A percentile compares a stretch with the other conserved stretches of the same genome.
Evolutionary conservation across 2,797 vertebrate species (phyloP).

Genomic region (Coregonus suidteri): DNA sequence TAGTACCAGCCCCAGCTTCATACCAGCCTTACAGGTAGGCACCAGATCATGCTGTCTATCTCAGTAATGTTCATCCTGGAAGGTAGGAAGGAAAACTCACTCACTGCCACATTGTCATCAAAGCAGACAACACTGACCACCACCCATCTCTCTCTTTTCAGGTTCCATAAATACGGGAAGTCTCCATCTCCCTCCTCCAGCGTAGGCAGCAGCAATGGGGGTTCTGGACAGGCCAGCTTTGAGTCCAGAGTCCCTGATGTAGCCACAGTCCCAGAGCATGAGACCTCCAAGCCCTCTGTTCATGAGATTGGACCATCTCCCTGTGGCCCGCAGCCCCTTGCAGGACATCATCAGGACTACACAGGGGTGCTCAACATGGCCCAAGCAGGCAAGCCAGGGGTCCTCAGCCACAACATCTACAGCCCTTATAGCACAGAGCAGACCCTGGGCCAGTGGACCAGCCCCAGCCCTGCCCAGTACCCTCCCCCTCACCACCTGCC

Average conservation of each 20-base stretch:
- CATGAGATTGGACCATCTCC: constrained; percentile 56
- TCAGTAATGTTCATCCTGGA: constrained; percentile 3
- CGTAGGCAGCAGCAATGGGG: constrained; percentile 54
- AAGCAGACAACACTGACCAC: not conserved
- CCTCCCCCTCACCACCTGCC: constrained; percentile 77
- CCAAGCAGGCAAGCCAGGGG: constrained; percentile 74
- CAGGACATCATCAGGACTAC: constrained; percentile 82
- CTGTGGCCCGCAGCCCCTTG: constrained; percentile 65
- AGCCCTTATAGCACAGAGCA: constrained; percentile 80
- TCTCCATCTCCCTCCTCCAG: constrained; percentile 77
- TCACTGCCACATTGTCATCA: not conserved
- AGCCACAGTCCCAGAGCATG: constrained; percentile 74
- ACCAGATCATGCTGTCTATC: not conserved
- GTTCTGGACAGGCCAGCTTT: constrained; percentile 61
- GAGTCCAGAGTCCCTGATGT: constrained; percentile 79
- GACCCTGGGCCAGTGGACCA: constrained; percentile 82
- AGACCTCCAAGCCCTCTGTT: constrained; percentile 60
- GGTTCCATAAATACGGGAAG: constrained; percentile 80
- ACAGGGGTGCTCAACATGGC: constrained; percentile 78
- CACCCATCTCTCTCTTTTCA: constrained; percentile 40
- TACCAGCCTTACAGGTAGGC: constrained; percentile 83
- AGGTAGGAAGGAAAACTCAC: not conserved
- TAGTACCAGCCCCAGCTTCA: constrained; percentile 71
- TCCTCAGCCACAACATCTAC: constrained; percentile 81
- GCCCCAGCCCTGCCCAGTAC: constrained; percentile 78